phyloP scores from a whole-genome alignment of 2,888 invertebrate genomes.

The Eudemis profundana region DNA sequence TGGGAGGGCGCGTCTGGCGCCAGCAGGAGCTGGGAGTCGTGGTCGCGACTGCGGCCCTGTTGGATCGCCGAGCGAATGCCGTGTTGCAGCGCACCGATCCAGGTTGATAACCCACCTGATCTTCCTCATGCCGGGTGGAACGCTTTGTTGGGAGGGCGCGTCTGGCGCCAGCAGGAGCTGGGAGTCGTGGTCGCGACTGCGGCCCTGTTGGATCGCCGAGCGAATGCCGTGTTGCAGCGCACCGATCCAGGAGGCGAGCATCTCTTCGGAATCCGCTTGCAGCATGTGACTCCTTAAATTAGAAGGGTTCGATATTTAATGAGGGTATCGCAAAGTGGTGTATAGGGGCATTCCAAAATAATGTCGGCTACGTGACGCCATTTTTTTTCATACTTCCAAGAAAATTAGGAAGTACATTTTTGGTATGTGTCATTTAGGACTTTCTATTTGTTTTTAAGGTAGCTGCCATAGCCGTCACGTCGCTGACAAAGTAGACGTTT shows the following conservation, averaged over 20 bases:
- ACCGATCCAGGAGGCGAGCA: constrained; percentile 94
- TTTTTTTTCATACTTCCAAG: too few relatives aligned
- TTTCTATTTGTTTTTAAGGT: too few relatives aligned
- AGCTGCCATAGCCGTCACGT: too few relatives aligned
- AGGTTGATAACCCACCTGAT: constrained; percentile 79
- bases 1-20: constrained; percentile 66
- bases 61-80: constrained; percentile 94
- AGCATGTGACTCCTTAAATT: constrained; percentile 94
- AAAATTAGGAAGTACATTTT: too few relatives aligned
- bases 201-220: constrained; percentile 90
- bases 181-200: constrained; percentile 77
- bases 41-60: constrained; percentile 83
- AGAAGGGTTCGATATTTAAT: neutral
- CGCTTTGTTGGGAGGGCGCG: constrained; percentile 56
- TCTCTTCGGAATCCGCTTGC: constrained; percentile 98
- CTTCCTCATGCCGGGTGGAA: constrained; percentile 67
- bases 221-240: constrained; percentile 96
- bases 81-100: constrained; percentile 95
- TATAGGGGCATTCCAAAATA: too few relatives aligned
- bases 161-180: constrained; percentile 73
- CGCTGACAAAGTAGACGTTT: too few relatives aligned
- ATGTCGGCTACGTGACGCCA: too few relatives aligned
- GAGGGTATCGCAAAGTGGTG: too few relatives aligned
- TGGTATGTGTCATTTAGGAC: too few relatives aligned
- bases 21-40: constrained; percentile 71